Percentiles rank a stretch among this genome's conserved stretches.
Conservation (phyloP, 2,797 vertebrate species). For the Falco biarmicus region DNA sequence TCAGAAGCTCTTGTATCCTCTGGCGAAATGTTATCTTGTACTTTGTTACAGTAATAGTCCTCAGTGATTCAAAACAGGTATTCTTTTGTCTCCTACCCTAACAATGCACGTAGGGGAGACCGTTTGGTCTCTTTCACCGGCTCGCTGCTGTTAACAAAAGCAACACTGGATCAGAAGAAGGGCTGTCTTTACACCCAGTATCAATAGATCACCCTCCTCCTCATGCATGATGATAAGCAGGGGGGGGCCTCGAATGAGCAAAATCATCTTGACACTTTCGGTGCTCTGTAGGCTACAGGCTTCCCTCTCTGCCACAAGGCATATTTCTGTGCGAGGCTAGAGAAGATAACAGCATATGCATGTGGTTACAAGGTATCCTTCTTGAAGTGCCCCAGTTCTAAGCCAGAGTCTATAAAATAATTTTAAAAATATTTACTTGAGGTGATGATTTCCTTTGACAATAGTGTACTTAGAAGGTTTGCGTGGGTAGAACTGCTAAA, state of each 20-base stretch:
- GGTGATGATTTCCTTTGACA: not conserved
- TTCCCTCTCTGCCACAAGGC: not conserved
- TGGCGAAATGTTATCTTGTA: slow-evolving; percentile 73
- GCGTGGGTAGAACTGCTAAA: not conserved
- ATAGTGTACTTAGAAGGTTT: not conserved
- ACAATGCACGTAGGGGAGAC: slow-evolving; percentile 30
- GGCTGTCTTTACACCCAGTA: slow-evolving; percentile 31
- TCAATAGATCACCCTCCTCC: slow-evolving; percentile 50
- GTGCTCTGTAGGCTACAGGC: not conserved
- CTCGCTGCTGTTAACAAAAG: slow-evolving; percentile 52
- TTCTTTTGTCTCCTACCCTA: slow-evolving; percentile 49
- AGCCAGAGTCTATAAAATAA: not conserved
- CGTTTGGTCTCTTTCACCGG: slow-evolving; percentile 57
- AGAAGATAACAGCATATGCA: not conserved
- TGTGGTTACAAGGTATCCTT: not conserved
- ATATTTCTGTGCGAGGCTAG: not conserved
- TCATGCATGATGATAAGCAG: not conserved
- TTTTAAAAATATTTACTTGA: not conserved
- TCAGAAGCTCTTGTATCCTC: slow-evolving; percentile 73
- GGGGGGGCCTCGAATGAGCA: not conserved
- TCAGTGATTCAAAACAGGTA: slow-evolving; percentile 70
- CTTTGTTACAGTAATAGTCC: slow-evolving; percentile 73
- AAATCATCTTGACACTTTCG: not conserved
- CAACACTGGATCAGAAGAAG: slow-evolving; percentile 38
- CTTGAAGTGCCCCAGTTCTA: not conserved